Conservation (phyloP, 2,113 vertebrate genomes). For the Oncorhynchus mykiss region DNA sequence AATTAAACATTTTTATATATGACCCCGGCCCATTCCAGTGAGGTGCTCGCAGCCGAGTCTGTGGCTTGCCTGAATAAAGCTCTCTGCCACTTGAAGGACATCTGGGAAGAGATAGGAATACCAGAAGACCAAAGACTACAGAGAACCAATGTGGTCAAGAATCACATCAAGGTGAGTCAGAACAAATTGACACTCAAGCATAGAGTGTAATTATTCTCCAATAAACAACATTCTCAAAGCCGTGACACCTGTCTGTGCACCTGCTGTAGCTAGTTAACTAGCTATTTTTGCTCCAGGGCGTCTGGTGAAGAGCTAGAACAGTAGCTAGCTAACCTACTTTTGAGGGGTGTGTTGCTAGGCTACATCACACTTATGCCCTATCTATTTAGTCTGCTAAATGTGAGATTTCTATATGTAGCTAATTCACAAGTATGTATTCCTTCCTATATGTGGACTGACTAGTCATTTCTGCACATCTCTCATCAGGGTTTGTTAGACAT, state of each 20-base stretch:
- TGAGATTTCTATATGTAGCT: too few species aligned
- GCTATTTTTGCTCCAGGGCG: neutral
- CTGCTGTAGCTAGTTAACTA: neutral
- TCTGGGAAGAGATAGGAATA: constrained; percentile 87
- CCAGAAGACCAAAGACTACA: constrained; percentile 81
- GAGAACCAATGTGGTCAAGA: constrained; percentile 82
- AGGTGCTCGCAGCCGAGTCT: constrained; percentile 85
- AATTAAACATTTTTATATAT: neutral
- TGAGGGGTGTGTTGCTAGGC: too few species aligned
- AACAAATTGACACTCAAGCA: neutral
- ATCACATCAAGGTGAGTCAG: constrained; percentile 82
- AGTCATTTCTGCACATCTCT: neutral
- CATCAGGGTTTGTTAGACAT: constrained; percentile 81
- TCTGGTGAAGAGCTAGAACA: too few species aligned
- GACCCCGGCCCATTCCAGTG: constrained; percentile 64
- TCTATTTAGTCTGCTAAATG: too few species aligned
- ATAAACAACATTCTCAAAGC: neutral
- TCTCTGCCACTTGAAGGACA: constrained; percentile 81
- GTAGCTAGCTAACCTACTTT: too few species aligned
- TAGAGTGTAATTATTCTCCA: neutral
- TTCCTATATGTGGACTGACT: too few species aligned
- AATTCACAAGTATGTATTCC: too few species aligned
- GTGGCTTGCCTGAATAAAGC: constrained; percentile 85
- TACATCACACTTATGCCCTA: too few species aligned
- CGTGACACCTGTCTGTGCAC: neutral